A percentile compares a stretch with the other conserved stretches of the same genome.
These are phyloP conservation scores for Pycnonotus jocosus DNA, from an alignment of 2,113 vertebrate species.

Conservation along the genomic window DNA sequence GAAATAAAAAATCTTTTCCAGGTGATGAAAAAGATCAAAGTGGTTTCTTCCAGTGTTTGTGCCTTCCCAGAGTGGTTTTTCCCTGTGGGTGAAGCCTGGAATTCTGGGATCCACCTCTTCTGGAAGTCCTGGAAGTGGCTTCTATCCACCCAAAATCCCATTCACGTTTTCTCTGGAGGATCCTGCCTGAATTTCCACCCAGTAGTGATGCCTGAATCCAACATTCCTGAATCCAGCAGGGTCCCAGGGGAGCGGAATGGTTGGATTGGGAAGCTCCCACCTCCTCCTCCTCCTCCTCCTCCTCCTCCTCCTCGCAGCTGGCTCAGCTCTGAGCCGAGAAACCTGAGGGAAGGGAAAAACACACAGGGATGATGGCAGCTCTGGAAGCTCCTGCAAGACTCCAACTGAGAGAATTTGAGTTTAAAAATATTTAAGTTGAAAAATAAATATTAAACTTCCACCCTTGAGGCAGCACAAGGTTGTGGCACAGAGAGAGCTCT, in stretches of 20 bases:
- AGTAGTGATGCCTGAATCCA: neutral
- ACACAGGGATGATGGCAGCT: accelerated
- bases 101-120: neutral
- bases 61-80: neutral
- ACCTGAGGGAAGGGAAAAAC: neutral
- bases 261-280: neutral
- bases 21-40: neutral
- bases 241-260: neutral
- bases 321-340: slow-evolving; percentile 25
- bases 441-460: neutral
- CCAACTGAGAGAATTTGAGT: accelerated
- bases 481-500: neutral
- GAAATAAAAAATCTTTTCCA: neutral
- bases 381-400: neutral
- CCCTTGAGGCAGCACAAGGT: accelerated
- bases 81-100: accelerated
- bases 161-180: neutral
- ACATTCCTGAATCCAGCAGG: neutral
- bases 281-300: neutral
- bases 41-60: neutral
- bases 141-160: neutral
- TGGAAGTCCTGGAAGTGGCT: neutral
- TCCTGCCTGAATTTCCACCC: neutral
- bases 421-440: accelerated
- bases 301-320: neutral